A percentile compares a stretch with the other conserved stretches of the same genome.
phyloP scores from a whole-genome alignment of 2,113 vertebrate genomes.

The Microcebus ravelobensis region DNA sequence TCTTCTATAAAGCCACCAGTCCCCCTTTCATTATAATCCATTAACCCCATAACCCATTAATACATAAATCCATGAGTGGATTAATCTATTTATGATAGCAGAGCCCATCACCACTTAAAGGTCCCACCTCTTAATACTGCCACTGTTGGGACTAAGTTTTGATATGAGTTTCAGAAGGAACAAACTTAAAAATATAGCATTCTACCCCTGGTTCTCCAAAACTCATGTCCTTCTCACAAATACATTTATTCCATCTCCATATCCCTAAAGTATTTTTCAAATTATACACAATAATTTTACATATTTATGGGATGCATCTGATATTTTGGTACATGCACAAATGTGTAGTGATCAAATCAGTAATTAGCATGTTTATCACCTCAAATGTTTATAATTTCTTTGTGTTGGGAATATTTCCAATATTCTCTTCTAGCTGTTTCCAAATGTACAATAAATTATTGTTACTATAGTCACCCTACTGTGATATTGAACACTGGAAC shows the following conservation, averaged over 20 bases:
- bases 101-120: background rate
- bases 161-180: background rate
- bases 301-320: background rate
- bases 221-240: background rate
- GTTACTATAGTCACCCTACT: background rate
- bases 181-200: background rate
- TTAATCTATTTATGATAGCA: background rate
- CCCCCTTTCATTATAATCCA: background rate
- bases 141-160: background rate
- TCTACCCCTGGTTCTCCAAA: background rate
- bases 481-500: background rate
- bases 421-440: background rate
- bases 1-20: background rate
- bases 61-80: background rate
- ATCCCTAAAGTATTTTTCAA: background rate
- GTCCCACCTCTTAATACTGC: background rate
- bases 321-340: background rate
- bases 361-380: background rate
- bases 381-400: background rate
- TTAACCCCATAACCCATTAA: background rate
- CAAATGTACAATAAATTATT: background rate
- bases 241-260: background rate
- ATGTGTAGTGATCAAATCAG: background rate
- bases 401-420: background rate
- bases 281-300: background rate